Percentiles rank a stretch among this genome's conserved stretches.
These are phyloP conservation scores for Protobothrops flavoviridis DNA, from an alignment of 2,113 vertebrate genomes.

Conservation along the genomic window DNA sequence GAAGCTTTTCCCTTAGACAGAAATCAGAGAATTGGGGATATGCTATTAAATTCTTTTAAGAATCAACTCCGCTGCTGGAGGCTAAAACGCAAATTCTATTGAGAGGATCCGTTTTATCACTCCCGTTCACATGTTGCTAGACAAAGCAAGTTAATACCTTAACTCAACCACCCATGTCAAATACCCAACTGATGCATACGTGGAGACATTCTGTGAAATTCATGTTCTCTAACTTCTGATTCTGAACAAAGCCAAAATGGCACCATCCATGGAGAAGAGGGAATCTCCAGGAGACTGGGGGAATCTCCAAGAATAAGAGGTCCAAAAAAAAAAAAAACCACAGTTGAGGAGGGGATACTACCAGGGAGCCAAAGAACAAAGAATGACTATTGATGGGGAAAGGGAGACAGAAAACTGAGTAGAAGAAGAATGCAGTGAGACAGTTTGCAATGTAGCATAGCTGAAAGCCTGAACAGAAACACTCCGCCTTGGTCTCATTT, in stretches of 20 bases:
- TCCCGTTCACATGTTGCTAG: background rate
- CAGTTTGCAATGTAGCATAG: background rate
- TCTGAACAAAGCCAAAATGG: background rate
- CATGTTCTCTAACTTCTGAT: background rate
- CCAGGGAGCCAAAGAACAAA: background rate
- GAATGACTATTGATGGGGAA: background rate
- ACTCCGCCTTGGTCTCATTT: background rate
- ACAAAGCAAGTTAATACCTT: background rate
- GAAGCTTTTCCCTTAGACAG: background rate
- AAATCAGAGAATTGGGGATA: background rate
- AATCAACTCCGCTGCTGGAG: background rate
- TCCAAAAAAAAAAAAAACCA: background rate
- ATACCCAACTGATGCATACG: too few species aligned
- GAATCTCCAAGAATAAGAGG: background rate
- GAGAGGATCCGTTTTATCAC: too few species aligned
- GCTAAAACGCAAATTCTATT: background rate
- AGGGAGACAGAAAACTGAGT: background rate
- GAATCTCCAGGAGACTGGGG: background rate
- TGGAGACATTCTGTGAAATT: background rate
- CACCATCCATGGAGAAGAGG: background rate
- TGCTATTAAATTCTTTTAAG: background rate
- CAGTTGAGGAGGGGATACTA: background rate
- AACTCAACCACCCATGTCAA: background rate
- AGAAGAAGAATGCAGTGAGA: background rate
- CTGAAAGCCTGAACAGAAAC: background rate